A percentile compares a stretch with the other conserved stretches of the same genome.
These are phyloP conservation scores for Cephalopachus bancanus DNA, from an alignment of 2,797 vertebrate species.

Conservation along the genomic window DNA sequence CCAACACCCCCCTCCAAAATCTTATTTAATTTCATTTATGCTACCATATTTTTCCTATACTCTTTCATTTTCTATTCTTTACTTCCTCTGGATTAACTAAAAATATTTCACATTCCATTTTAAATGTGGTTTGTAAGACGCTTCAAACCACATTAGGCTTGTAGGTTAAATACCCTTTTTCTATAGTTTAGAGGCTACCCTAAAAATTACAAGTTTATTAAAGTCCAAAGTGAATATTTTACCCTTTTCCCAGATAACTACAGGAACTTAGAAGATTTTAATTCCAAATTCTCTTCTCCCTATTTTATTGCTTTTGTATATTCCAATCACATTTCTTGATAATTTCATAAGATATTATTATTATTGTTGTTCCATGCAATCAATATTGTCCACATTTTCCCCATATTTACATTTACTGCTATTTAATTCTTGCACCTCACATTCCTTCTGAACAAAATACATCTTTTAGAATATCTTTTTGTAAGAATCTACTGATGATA, in stretches of 20 bases:
- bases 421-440: not conserved
- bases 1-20: too few relatives aligned
- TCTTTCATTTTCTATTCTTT: not conserved
- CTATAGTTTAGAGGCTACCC: not conserved
- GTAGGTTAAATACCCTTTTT: not conserved
- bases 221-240: not conserved
- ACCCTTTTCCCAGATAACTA: not conserved
- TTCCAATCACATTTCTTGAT: not conserved
- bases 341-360: not conserved
- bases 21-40: not conserved
- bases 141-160: not conserved
- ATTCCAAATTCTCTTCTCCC: not conserved
- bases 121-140: not conserved
- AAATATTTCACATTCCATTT: not conserved
- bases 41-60: not conserved
- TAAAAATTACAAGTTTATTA: not conserved
- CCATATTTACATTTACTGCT: not conserved
- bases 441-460: not conserved
- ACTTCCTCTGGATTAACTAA: not conserved
- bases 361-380: not conserved
- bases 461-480: not conserved
- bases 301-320: not conserved
- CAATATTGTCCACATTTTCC: not conserved
- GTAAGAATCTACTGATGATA: not conserved
- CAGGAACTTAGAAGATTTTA: not conserved